Evolutionary conservation across 2,888 invertebrate species (phyloP), one percentile per base, ranked within the genome.

Genomic region (Caenorhabditis doughertyi): DNA sequence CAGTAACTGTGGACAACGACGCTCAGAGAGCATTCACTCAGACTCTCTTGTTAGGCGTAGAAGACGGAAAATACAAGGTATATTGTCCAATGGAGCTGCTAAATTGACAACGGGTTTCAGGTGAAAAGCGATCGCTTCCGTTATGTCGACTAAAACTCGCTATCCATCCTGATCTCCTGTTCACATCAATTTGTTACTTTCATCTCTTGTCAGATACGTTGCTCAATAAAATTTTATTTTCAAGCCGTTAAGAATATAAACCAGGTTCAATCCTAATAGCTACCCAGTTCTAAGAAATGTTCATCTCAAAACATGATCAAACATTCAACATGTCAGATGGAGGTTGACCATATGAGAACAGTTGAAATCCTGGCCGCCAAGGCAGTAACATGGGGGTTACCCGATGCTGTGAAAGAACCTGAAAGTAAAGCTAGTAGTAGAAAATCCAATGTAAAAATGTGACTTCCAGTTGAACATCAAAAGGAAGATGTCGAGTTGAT

Each of bases 51-150:
- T 64, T 87, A 9, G 71, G 79, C 27, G 56, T 76, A 3, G 85
- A 88, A 35, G 86, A 85, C 35, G 84, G 68, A 25, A 85, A 84
- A 70, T 84, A 79, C 58, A 88, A 85, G 79, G 88, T 88, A 70
- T n/a, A 35, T 58, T 11, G 13, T n/a, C n/a, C n/a, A n/a, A n/a
- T n/a, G n/a, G n/a, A n/a, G n/a, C n/a, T n/a, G n/a, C n/a, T n/a
- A n/a, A n/a, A 32, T 21, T 9, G 2, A 18, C n/a, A 18, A 11
- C 7, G 3, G 2, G 23, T 82, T 86, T 60, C 76, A 88, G 88
- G 81, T 87, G 29, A 85, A 84, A 65, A 83, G 82, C 77, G 84
- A 86, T 35, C 84, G 86, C n/a, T 87, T 87, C 82, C 88, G 88
- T 18, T 87, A 87, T 49, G 77, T 87, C 51, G 88, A 88, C 60